These are phyloP conservation scores for Eilema caniola DNA, from an alignment of 2,888 invertebrate species.

Conservation along the genomic window DNA sequence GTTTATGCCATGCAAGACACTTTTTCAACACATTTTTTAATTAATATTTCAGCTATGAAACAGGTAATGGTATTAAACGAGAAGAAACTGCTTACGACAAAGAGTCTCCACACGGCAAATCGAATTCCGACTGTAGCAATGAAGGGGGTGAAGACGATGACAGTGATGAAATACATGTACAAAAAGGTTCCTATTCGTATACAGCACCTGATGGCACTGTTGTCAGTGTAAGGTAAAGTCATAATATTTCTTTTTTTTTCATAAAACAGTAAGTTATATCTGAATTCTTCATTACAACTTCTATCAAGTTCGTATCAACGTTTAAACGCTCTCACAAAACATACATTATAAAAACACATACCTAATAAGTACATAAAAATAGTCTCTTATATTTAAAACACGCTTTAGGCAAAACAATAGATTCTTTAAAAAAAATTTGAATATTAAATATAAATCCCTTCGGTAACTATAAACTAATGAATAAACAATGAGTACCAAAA, in stretches of 20 bases:
- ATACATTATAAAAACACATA: background rate
- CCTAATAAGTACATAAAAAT: background rate
- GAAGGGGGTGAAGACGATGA: constrained; percentile 86
- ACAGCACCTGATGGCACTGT: constrained; percentile 90
- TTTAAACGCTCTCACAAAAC: no score
- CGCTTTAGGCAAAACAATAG: background rate
- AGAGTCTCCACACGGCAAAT: constrained; percentile 80
- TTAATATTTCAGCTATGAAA: constrained; percentile 88
- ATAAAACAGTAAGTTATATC: no score
- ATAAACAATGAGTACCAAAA: background rate
- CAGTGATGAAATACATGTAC: constrained; percentile 87
- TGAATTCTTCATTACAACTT: no score
- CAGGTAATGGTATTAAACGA: constrained; percentile 92
- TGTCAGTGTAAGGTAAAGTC: constrained; percentile 85
- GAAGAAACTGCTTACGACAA: constrained; percentile 91
- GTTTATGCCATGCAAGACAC: background rate
- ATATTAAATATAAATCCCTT: background rate
- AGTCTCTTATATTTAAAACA: background rate
- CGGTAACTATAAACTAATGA: background rate
- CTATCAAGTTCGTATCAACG: no score
- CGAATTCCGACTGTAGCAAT: constrained; percentile 74
- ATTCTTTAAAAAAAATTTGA: background rate
- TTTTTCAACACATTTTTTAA: background rate
- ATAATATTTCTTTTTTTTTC: background rate
- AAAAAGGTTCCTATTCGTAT: constrained; percentile 90